phyloP scores from a whole-genome alignment of 2,113 vertebrate species.

The Pachyramphus minor region DNA sequence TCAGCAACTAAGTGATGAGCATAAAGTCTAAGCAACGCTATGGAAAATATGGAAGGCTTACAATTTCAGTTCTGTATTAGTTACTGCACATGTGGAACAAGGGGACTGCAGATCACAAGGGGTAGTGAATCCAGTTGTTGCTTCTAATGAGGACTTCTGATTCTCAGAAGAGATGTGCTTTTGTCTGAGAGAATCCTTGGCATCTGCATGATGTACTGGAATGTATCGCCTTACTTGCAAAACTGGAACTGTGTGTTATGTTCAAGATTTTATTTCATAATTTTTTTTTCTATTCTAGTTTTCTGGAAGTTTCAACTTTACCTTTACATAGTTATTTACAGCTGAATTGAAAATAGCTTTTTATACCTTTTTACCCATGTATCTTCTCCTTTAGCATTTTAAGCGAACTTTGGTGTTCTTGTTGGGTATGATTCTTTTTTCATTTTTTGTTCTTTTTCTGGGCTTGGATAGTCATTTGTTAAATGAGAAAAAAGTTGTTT shows the following conservation, averaged over 20 bases:
- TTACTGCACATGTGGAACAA: neutral
- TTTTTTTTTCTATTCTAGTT: neutral
- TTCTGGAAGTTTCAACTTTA: neutral
- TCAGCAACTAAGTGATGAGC: neutral
- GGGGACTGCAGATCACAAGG: neutral
- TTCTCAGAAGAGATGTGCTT: neutral
- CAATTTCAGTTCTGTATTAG: neutral
- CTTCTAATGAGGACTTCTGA: neutral
- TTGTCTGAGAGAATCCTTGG: neutral
- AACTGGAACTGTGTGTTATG: neutral
- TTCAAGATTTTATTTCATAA: neutral
- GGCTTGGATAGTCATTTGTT: neutral
- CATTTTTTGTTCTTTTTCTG: neutral
- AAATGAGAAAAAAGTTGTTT: neutral
- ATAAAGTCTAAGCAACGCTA: neutral
- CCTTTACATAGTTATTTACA: neutral
- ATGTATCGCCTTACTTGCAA: neutral
- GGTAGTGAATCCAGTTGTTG: neutral
- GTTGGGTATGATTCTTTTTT: neutral
- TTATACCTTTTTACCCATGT: neutral
- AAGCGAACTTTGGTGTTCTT: neutral
- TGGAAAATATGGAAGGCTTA: neutral
- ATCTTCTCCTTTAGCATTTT: neutral
- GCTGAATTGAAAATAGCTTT: neutral
- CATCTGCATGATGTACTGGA: neutral